Evolutionary conservation across 2,797 vertebrate genomes (phyloP), one percentile per base, ranked within the genome.

Genomic region (Molossus molossus): DNA sequence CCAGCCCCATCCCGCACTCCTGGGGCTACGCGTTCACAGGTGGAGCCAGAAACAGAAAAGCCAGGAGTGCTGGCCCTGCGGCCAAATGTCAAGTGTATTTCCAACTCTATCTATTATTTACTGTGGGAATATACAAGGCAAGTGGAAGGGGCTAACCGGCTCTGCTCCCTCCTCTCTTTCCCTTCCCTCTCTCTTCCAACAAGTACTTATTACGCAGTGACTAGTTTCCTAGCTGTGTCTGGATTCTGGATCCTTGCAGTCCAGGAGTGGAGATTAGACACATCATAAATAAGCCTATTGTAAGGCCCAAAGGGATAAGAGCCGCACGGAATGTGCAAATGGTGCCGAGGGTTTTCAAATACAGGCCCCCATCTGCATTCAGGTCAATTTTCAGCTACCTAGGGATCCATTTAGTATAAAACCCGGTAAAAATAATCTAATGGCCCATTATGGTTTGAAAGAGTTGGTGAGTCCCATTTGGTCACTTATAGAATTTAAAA

Each of bases 361-460:
- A 72, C 60, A 94, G 67, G 18, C 5, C 29, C 69, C 64, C 23
- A 29, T 58, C 53, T 58, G 60, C 62, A 77, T 76, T 94, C 88
- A 94, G 73, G 58, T 95, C 94, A 79, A 91, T 95, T 96, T 95
- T 96, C 50, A 90, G 84, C 94, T 77, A 60, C 53, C 17, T 50
- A 67, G 91, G 77, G 83, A 89, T 92, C 75, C 60, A 58, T 75
- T 96, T 94, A 94, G 90, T 64, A 69, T 72, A 95, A 95, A 96
- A 4, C 45, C 90, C 94, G 91, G 85, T 92, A 94, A 95, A 90
- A 95, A 79, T 94, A 88, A 96, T 95, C 88, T 95, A 95, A 96
- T 83, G 88, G 70, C 45, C 76, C 77, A 93, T 96, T 94, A 95
- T n/a, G 57, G 14, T 70, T 62, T 96, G 76, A 95, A 94, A 88